phyloP scores from a whole-genome alignment of 1,140 invertebrate genomes.

The Philotrypesis tridentata region DNA sequence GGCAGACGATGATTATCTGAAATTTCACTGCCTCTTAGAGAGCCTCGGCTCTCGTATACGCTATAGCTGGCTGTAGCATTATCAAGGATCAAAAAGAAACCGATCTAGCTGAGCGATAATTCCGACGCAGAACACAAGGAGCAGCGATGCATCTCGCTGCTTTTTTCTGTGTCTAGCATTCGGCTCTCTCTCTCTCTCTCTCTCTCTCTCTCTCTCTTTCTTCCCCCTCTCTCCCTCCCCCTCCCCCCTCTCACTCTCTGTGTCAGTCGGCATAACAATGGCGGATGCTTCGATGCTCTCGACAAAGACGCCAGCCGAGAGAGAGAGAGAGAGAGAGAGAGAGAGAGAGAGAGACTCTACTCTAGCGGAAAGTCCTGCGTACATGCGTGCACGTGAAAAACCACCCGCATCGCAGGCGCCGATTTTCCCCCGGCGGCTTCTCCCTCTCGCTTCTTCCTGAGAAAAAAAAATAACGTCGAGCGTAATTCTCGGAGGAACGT shows the following conservation, averaged over 20 bases:
- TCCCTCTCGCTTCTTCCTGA: neutral
- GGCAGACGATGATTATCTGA: conserved; percentile 43
- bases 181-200: too few relatives aligned
- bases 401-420: conserved; percentile 41
- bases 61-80: neutral
- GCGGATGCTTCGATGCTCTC: conserved; percentile 5
- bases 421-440: conserved; percentile 14
- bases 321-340: neutral
- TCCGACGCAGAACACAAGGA: conserved; percentile 24
- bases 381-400: conserved; percentile 7
- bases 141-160: conserved; percentile 39
- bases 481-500: conserved; percentile 1
- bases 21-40: conserved; percentile 18
- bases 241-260: neutral
- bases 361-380: conserved; percentile 16
- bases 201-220: too few relatives aligned
- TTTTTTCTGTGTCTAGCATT: conserved; percentile 17
- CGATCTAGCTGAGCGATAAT: conserved; percentile 42
- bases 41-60: neutral
- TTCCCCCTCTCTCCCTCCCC: too few relatives aligned
- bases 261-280: conserved; percentile 30
- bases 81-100: conserved; percentile 48
- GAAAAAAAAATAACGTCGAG: neutral
- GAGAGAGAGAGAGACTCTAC: neutral
- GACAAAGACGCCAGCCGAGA: conserved; percentile 32